Evolutionary conservation across 2,888 invertebrate genomes (phyloP).

Genomic region (Pristionchus japonicus): DNA sequence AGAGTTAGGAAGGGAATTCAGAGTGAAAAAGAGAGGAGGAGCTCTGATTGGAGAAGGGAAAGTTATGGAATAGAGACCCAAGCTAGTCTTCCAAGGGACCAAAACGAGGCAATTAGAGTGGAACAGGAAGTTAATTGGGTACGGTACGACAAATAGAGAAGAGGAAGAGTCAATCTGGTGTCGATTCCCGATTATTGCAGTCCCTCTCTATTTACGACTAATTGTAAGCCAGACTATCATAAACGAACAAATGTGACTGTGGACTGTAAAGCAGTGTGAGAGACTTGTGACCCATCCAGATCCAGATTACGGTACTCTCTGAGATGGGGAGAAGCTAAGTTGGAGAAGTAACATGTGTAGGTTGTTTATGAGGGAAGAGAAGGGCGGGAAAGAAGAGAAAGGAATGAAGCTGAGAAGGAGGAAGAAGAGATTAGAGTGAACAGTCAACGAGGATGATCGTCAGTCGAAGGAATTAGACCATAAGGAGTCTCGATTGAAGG

Average conservation of each 20-base stretch:
- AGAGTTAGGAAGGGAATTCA: conserved; percentile 8
- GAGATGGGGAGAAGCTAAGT: background rate
- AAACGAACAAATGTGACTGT: conserved; percentile 5
- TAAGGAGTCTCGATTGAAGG: conserved; percentile 5
- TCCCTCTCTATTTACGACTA: conserved; percentile 5
- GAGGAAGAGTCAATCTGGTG: background rate
- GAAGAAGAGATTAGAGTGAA: background rate
- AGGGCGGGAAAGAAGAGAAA: background rate
- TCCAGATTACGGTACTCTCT: background rate
- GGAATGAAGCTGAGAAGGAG: background rate
- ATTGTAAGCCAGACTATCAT: background rate
- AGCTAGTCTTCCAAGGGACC: background rate
- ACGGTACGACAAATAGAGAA: background rate
- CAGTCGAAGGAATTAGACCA: background rate
- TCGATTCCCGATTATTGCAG: conserved; percentile 9
- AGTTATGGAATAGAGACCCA: background rate
- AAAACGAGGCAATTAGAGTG: background rate
- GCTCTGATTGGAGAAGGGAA: background rate
- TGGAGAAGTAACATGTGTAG: conserved; percentile 5
- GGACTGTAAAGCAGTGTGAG: conserved; percentile 15
- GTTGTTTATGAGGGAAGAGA: background rate
- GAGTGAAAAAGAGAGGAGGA: background rate
- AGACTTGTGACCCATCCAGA: background rate
- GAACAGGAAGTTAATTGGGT: background rate
- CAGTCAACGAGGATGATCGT: conserved; percentile 12